A percentile compares a stretch with the other conserved stretches of the same genome.
These are phyloP conservation scores for Paratilapia polleni DNA, from an alignment of 2,113 vertebrate species.

Conservation along the genomic window DNA sequence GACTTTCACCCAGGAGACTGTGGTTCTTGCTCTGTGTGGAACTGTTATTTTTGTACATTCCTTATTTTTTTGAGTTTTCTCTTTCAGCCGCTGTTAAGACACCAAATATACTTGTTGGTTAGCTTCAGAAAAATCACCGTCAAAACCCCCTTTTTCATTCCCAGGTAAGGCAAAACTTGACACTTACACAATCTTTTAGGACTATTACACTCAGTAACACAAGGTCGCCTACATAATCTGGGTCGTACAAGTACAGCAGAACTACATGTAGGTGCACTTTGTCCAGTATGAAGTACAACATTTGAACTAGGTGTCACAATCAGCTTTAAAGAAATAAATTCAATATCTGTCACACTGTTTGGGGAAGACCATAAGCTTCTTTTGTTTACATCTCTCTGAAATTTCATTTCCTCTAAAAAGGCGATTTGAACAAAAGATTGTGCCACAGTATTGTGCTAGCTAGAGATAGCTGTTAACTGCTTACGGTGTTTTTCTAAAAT, in stretches of 20 bases:
- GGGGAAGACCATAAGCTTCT: too few species aligned
- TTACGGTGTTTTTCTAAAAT: not conserved
- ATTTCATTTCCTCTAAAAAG: too few species aligned
- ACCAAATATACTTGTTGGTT: too few species aligned
- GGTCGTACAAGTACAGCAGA: not conserved
- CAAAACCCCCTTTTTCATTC: too few species aligned
- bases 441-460: too few species aligned
- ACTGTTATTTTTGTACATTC: too few species aligned
- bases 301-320: not conserved
- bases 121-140: too few species aligned
- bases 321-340: not conserved
- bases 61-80: too few species aligned
- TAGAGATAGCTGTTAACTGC: not conserved
- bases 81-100: too few species aligned
- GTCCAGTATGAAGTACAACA: not conserved
- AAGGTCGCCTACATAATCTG: not conserved
- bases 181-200: not conserved
- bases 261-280: not conserved
- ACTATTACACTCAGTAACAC: not conserved
- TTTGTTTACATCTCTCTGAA: not conserved
- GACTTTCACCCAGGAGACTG: too few species aligned
- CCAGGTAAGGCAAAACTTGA: not conserved
- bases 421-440: not conserved
- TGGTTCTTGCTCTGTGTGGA: too few species aligned
- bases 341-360: not conserved